Evolutionary conservation across 1,140 invertebrate species (phyloP).

Genomic region (Trinorchestia longiramus): DNA sequence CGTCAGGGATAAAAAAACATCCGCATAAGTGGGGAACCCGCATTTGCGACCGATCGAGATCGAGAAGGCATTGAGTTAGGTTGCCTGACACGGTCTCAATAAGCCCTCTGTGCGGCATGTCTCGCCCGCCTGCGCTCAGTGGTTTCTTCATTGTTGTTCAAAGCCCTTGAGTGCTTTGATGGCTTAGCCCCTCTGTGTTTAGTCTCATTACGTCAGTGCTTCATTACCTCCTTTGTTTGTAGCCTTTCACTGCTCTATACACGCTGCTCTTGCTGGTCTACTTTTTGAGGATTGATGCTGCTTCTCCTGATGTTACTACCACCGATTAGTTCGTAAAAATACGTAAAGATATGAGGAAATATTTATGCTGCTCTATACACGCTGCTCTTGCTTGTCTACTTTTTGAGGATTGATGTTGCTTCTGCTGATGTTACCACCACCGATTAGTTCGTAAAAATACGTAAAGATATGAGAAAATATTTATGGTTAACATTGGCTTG

Average conservation of each 20-base stretch:
- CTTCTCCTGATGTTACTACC: neutral
- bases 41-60: neutral
- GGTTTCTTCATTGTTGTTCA: conserved; percentile 49
- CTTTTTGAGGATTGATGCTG: neutral
- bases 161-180: conserved; percentile 38
- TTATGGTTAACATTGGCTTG: neutral
- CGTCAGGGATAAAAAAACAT: neutral
- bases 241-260: neutral
- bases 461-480: too few relatives aligned
- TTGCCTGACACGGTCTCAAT: neutral
- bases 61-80: neutral
- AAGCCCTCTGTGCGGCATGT: conserved; percentile 8
- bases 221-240: neutral
- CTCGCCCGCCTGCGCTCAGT: conserved; percentile 1
- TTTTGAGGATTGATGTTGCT: neutral
- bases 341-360: too few relatives aligned
- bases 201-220: conserved; percentile 5
- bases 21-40: neutral
- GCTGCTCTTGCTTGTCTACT: neutral
- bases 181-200: neutral
- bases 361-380: neutral
- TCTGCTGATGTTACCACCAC: neutral
- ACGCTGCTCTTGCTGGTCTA: neutral
- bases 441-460: neutral
- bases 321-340: neutral